Evolutionary conservation across 2,888 invertebrate species (phyloP).

Genomic region (Mythimna albipuncta): DNA sequence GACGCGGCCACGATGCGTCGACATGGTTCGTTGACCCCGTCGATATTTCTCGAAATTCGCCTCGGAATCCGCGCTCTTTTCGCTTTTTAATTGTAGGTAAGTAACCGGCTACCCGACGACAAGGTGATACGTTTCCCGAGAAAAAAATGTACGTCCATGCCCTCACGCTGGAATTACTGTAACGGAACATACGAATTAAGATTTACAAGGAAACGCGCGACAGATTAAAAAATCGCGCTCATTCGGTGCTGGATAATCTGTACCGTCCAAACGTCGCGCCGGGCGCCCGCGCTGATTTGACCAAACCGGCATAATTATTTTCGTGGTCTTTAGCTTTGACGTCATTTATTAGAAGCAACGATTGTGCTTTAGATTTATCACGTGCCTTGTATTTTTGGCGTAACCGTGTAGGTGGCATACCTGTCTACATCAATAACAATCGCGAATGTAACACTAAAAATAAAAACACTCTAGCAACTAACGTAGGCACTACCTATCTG

Average conservation of each 20-base stretch:
- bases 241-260: slow-evolving; percentile 70
- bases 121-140: slow-evolving; percentile 88
- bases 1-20: slow-evolving; percentile 88
- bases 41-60: slow-evolving; percentile 90
- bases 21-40: slow-evolving; percentile 87
- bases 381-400: slow-evolving; percentile 51
- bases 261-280: slow-evolving; percentile 33
- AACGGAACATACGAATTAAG: slow-evolving; percentile 86
- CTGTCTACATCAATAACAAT: slow-evolving; percentile 65
- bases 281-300: slow-evolving; percentile 60
- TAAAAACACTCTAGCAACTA: slow-evolving; percentile 56
- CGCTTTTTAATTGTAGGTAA: slow-evolving; percentile 90
- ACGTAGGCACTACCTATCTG: slow-evolving; percentile 52
- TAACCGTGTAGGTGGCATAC: slow-evolving; percentile 62
- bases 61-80: slow-evolving; percentile 88
- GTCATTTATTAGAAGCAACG: slow-evolving; percentile 56
- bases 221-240: slow-evolving; percentile 76
- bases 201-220: slow-evolving; percentile 81
- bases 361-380: slow-evolving; percentile 58
- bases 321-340: slow-evolving; percentile 51
- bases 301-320: slow-evolving; percentile 56
- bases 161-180: slow-evolving; percentile 83
- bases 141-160: slow-evolving; percentile 80
- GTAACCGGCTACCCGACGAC: slow-evolving; percentile 85
- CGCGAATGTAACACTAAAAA: slow-evolving; percentile 59